Conservation (phyloP, 2,113 vertebrate species). For the Tyrannus savana region DNA sequence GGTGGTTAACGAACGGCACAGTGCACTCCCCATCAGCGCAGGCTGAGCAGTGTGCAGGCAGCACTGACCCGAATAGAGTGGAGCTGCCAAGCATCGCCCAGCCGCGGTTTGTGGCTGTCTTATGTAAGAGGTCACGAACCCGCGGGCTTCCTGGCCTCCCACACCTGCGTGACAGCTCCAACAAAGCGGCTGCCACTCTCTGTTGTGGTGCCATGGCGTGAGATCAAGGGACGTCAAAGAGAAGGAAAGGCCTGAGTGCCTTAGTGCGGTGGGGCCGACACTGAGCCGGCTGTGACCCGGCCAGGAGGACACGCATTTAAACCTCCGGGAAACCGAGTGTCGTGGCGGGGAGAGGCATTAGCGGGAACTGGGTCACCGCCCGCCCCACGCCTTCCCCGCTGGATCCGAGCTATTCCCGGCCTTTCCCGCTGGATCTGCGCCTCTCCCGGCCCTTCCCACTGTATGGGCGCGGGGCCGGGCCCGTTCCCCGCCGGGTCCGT, state of each 20-base stretch:
- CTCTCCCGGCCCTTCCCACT: too few species aligned
- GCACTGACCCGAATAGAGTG: fast-evolving
- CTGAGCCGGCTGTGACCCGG: neutral
- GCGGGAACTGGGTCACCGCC: fast-evolving
- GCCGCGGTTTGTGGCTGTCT: neutral
- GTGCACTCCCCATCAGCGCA: fast-evolving
- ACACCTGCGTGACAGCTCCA: fast-evolving
- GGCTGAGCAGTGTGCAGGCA: neutral
- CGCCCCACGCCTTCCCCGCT: too few species aligned
- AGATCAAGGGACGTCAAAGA: neutral
- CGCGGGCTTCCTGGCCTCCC: neutral
- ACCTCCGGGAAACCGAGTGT: fast-evolving
- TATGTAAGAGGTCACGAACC: fast-evolving
- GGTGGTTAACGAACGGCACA: fast-evolving
- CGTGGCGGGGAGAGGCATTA: too few species aligned
- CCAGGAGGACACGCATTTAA: neutral
- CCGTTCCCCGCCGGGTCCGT: neutral
- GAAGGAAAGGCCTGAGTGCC: fast-evolving
- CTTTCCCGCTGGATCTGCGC: neutral
- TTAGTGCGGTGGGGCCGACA: fast-evolving
- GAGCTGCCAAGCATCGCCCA: fast-evolving
- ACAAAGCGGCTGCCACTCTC: neutral
- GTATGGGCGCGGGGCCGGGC: neutral
- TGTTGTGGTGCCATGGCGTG: fast-evolving
- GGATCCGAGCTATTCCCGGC: neutral